Percentiles rank a stretch among this genome's conserved stretches.
These are phyloP conservation scores for Drosophila oshimai DNA, from an alignment of 1,140 invertebrate genomes.

Conservation along the genomic window DNA sequence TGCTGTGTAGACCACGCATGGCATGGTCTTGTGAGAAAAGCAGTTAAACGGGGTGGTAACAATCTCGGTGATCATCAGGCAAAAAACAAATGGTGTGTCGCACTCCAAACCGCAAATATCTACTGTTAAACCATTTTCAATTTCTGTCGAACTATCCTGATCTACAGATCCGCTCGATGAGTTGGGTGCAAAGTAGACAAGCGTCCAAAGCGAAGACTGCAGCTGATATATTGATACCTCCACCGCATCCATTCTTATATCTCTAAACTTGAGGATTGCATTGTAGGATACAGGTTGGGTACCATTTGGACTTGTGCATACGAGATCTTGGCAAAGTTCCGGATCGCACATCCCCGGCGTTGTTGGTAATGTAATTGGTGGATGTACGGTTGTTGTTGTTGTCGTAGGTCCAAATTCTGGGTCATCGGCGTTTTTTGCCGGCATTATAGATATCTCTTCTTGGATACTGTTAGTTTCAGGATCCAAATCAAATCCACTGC, in stretches of 20 bases:
- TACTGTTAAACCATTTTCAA: background rate
- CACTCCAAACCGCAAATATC: conserved; percentile 13
- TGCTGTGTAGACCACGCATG: background rate
- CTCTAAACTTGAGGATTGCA: background rate
- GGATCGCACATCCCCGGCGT: background rate
- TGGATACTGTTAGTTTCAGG: background rate
- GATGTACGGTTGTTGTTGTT: background rate
- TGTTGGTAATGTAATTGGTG: background rate
- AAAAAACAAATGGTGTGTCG: conserved; percentile 27
- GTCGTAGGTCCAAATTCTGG: background rate
- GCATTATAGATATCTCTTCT: background rate
- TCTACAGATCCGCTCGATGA: background rate
- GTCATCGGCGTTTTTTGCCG: background rate
- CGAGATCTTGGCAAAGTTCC: background rate
- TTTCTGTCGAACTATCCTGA: background rate
- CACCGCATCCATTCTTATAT: background rate
- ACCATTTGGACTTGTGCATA: background rate
- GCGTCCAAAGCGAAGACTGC: too few relatives aligned
- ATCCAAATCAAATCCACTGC: too few relatives aligned
- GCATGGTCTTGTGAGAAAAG: conserved; percentile 24
- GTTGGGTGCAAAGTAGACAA: conserved; percentile 27
- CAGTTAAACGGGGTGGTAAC: conserved; percentile 28
- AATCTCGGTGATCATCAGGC: conserved; percentile 8
- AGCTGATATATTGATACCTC: conserved; percentile 5
- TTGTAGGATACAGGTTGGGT: too few relatives aligned